Conservation (phyloP, 2,888 invertebrate species). For the Idaea aversata region DNA sequence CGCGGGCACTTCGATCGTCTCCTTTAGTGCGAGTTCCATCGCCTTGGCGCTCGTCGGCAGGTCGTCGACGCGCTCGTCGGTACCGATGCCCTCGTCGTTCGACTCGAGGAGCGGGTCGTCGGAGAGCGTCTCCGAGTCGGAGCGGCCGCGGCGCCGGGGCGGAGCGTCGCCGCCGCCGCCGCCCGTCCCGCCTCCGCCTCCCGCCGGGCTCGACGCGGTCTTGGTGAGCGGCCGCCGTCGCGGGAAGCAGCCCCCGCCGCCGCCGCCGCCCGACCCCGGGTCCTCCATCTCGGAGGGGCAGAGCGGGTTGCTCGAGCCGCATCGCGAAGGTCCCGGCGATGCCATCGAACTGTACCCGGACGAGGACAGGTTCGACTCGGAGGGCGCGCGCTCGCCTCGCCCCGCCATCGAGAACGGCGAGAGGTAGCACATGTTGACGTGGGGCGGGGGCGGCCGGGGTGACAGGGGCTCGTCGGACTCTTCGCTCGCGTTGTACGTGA, state of each 20-base stretch:
- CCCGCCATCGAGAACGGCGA: constrained; percentile 89
- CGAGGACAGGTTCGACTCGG: constrained; percentile 91
- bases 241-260: constrained; percentile 70
- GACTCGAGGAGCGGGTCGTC: constrained; percentile 86
- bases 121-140: constrained; percentile 87
- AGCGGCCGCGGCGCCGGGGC: constrained; percentile 81
- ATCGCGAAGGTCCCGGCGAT: constrained; percentile 89
- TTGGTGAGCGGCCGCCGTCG: constrained; percentile 83
- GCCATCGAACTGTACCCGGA: constrained; percentile 93
- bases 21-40: constrained; percentile 69
- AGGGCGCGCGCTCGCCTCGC: constrained; percentile 86
- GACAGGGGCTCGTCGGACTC: constrained; percentile 88
- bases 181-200: constrained; percentile 56
- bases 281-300: constrained; percentile 89
- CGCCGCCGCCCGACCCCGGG: constrained; percentile 82
- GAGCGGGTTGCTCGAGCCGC: constrained; percentile 89
- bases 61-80: constrained; percentile 87
- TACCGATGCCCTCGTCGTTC: constrained; percentile 89
- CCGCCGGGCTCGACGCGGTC: constrained; percentile 76
- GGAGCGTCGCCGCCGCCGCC: constrained; percentile 68
- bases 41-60: constrained; percentile 86
- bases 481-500: constrained; percentile 88
- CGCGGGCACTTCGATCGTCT: constrained; percentile 70
- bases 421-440: constrained; percentile 85
- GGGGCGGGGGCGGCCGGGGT: constrained; percentile 79